These are phyloP conservation scores for Manis pentadactyla DNA, from an alignment of 2,797 vertebrate genomes.

Conservation along the genomic window DNA sequence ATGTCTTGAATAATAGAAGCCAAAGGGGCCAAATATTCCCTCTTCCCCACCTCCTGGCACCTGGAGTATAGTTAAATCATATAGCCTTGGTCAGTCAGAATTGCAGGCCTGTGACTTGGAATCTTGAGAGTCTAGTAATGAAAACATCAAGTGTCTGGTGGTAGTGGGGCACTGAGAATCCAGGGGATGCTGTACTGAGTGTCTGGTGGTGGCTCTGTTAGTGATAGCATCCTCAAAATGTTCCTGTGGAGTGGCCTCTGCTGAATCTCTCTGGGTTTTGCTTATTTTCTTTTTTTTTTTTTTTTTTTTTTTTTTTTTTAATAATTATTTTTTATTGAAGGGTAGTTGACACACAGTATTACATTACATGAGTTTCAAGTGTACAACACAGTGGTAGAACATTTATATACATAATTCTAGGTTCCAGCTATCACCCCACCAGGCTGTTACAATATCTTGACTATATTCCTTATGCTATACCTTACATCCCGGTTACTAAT, in stretches of 20 bases:
- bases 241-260: background rate
- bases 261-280: background rate
- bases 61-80: background rate
- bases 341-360: too few species aligned
- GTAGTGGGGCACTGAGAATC: too few species aligned
- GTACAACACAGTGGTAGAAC: too few species aligned
- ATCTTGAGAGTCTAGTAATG: background rate
- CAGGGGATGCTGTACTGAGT: rapidly evolving
- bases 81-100: background rate
- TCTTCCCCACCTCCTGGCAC: background rate
- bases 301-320: too few species aligned
- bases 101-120: background rate
- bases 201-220: rapidly evolving
- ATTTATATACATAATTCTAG: too few species aligned
- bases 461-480: too few species aligned
- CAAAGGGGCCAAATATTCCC: background rate
- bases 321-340: too few species aligned
- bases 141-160: background rate
- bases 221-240: background rate
- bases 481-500: too few species aligned
- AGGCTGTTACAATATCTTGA: too few species aligned
- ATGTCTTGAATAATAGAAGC: background rate
- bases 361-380: too few species aligned
- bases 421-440: too few species aligned
- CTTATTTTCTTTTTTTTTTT: background rate